A percentile compares a stretch with the other conserved stretches of the same genome.
phyloP scores from a whole-genome alignment of 2,113 vertebrate species.

The Vulpes vulpes region DNA sequence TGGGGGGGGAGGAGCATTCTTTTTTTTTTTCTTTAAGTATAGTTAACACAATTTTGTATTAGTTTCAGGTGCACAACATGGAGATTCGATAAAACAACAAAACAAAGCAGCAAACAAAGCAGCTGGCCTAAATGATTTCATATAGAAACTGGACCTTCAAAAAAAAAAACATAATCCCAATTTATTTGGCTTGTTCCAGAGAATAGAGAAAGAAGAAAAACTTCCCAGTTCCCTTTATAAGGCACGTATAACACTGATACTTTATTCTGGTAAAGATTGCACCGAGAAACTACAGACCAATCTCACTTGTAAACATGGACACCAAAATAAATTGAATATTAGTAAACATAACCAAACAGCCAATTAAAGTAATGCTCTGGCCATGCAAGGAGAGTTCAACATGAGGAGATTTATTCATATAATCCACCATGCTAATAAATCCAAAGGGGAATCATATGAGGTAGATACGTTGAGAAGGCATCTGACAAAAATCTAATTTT shows the following conservation, averaged over 20 bases:
- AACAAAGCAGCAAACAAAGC: not conserved
- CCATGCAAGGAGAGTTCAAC: not conserved
- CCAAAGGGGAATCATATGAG: not conserved
- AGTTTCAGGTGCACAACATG: not conserved
- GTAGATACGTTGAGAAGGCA: not conserved
- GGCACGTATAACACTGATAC: not conserved
- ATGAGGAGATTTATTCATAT: not conserved
- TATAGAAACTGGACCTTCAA: not conserved
- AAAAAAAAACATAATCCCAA: conserved; percentile 8
- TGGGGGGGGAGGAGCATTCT: not conserved
- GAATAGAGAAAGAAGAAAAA: not conserved
- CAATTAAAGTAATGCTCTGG: not conserved
- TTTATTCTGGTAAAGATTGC: not conserved
- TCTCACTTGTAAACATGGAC: not conserved
- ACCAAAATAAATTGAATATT: not conserved
- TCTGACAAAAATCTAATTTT: conserved; percentile 37
- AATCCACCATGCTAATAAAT: not conserved
- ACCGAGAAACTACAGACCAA: not conserved
- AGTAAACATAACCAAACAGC: not conserved
- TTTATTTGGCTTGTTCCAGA: not conserved
- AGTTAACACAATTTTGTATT: not conserved
- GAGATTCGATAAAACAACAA: not conserved
- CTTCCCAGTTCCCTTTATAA: not conserved
- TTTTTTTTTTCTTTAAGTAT: not conserved
- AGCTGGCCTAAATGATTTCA: not conserved